Percentiles rank a stretch among this genome's conserved stretches.
These are phyloP conservation scores for Drosophila malerkotliana DNA, from an alignment of 1,140 invertebrate species.

Conservation along the genomic window DNA sequence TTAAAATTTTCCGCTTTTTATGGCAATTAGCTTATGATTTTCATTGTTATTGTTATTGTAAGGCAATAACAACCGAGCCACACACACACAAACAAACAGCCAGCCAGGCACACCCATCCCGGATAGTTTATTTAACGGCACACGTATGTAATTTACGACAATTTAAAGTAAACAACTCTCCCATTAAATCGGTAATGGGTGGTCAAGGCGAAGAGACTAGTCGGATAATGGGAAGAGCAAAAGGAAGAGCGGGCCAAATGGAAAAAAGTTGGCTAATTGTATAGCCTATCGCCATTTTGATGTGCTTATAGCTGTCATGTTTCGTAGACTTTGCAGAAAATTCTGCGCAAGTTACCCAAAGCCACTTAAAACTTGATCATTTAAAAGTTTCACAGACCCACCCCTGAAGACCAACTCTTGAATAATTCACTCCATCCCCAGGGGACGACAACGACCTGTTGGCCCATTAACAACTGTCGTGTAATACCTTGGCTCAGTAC, in stretches of 20 bases:
- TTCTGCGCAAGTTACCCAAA: conserved; percentile 11
- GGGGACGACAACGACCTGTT: neutral
- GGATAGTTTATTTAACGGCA: conserved; percentile 46
- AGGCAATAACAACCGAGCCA: conserved; percentile 34
- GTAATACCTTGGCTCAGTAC: conserved; percentile 1
- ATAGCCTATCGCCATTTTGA: conserved; percentile 10
- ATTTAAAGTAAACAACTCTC: conserved; percentile 46
- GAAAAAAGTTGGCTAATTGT: conserved; percentile 16
- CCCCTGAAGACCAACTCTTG: neutral
- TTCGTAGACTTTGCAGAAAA: neutral
- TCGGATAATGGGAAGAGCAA: neutral
- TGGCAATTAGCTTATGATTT: conserved; percentile 64
- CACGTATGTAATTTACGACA: conserved; percentile 44
- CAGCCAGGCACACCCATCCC: conserved; percentile 22
- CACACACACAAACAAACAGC: conserved; percentile 2
- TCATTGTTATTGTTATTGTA: conserved; percentile 35
- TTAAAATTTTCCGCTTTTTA: conserved; percentile 47
- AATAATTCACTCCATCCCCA: neutral
- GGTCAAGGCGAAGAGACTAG: conserved; percentile 8
- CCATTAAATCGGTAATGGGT: conserved; percentile 37
- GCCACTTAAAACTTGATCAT: conserved; percentile 48
- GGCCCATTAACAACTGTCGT: conserved; percentile 28
- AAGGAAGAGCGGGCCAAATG: neutral
- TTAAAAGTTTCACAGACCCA: conserved; percentile 23
- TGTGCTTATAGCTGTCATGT: conserved; percentile 16